Conservation (phyloP, 1,140 invertebrate genomes). For the Macrobrachium rosenbergii region DNA sequence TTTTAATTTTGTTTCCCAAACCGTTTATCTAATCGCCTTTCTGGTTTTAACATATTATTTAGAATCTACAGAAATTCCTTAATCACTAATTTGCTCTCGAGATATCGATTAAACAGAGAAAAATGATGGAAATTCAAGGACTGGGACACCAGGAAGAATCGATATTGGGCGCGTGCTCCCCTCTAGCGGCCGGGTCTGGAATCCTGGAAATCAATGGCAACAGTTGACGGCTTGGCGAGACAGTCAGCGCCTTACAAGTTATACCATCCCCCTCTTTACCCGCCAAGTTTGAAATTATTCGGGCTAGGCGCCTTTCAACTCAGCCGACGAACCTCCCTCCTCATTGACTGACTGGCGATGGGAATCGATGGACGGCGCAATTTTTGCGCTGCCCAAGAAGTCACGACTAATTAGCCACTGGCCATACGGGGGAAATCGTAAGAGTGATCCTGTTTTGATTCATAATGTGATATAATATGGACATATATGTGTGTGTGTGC, state of each 20-base stretch:
- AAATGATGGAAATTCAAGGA: not conserved
- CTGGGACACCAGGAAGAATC: not conserved
- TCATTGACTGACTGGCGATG: too few relatives aligned
- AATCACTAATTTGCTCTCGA: not conserved
- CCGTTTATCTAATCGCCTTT: not conserved
- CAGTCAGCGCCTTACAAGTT: constrained; percentile 27
- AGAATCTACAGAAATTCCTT: not conserved
- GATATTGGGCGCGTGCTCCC: constrained; percentile 20
- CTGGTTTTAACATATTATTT: not conserved
- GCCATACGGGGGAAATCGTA: too few relatives aligned
- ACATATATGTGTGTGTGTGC: not conserved
- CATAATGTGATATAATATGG: not conserved
- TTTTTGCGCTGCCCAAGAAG: too few relatives aligned
- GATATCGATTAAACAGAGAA: not conserved
- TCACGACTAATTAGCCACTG: too few relatives aligned
- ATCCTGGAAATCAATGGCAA: constrained; percentile 29
- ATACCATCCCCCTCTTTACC: not conserved
- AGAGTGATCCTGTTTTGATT: too few relatives aligned
- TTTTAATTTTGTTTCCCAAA: not conserved
- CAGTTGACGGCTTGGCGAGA: constrained; percentile 19
- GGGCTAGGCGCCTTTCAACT: too few relatives aligned
- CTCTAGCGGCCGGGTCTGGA: constrained; percentile 21
- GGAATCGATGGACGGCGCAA: too few relatives aligned
- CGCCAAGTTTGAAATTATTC: constrained; percentile 10
- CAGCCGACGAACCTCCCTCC: too few relatives aligned